Evolutionary conservation across 2,113 vertebrate species (phyloP).

Genomic region (Junco hyemalis): DNA sequence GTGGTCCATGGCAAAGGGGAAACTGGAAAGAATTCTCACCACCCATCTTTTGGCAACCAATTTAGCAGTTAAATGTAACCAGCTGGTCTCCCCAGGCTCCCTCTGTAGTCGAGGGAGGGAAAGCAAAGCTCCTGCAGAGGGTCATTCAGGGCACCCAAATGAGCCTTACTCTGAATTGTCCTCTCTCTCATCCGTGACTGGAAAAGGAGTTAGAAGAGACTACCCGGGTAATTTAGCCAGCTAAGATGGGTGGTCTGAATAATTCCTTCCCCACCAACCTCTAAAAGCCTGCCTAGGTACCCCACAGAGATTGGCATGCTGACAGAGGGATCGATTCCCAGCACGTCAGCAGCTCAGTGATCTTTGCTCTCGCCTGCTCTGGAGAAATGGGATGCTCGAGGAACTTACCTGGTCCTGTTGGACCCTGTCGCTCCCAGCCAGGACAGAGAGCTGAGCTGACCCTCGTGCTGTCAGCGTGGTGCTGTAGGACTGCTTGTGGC

Average conservation of each 20-base stretch:
- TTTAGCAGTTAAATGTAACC: conserved; percentile 67
- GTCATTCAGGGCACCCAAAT: conserved; percentile 60
- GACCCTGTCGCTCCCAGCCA: neutral
- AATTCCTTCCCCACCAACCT: conserved; percentile 37
- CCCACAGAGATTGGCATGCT: conserved; percentile 39
- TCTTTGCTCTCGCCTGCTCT: neutral
- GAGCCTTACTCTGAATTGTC: conserved; percentile 54
- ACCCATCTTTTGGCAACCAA: conserved; percentile 61
- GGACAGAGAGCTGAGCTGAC: neutral
- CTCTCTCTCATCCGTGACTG: conserved; percentile 50
- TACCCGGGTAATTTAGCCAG: conserved; percentile 41
- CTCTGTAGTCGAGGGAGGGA: conserved; percentile 51
- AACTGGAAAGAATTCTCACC: conserved; percentile 24
- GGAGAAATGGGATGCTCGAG: accelerated
- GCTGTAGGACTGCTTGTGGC: accelerated
- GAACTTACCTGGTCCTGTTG: neutral
- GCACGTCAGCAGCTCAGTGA: neutral
- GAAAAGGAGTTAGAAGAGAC: conserved; percentile 44
- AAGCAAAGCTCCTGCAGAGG: conserved; percentile 60
- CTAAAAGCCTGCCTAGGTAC: conserved; percentile 41
- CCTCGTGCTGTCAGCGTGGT: accelerated
- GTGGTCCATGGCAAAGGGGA: neutral
- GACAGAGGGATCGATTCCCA: neutral
- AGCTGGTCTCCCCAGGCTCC: conserved; percentile 58
- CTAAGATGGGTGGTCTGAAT: conserved; percentile 61